Evolutionary conservation across 2,888 invertebrate genomes (phyloP), one percentile per base, ranked within the genome.

Genomic region (Drosophila quinaria): DNA sequence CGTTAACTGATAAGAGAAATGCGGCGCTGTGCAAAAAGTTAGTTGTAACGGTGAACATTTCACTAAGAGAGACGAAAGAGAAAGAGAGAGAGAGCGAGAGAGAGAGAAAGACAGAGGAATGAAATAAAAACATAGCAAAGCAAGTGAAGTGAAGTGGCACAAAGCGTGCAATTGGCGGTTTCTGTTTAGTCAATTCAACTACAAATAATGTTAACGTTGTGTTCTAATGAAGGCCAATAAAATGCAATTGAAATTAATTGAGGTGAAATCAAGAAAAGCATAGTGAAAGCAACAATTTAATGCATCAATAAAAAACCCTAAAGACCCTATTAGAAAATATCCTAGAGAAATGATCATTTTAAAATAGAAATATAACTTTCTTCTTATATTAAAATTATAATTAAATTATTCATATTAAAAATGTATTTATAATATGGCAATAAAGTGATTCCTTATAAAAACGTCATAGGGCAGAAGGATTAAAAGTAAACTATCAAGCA

Each of bases 21-120:
- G 52, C 71, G 33, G 39, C 52, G 58, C 55, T 74, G 63, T 29
- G 69, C 70, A 77, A 66, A 87, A 81, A 87, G 73, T 78, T 73
- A 87, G 59, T 66, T 81, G 70, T 70, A 76, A 59, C 67, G 66
- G 46, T 64, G 55, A 81, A 81, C 87, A 79, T 70, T 82, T 81
- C 81, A 84, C 81, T 82, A 85, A 78, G 69, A 69, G 33, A 25
- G 4, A 2, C 17, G 33, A 17, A 25, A 19, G 5, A 25, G 25
- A 5, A 5, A 22, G 22, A 22, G 22, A 5, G 22, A 1, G 22
- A 31, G 17, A 54, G 22, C 3, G 19, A 15, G 19, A 9, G 13
- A 10, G 10, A 13, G 13, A 51, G 13, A 22, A 25, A 13, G 25
- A 25, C 25, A 25, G 25, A 25, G 15, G 51, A 22, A 5, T 54